These are phyloP conservation scores for Schrankia costaestrigalis DNA, from an alignment of 2,888 invertebrate genomes.

Conservation along the genomic window DNA sequence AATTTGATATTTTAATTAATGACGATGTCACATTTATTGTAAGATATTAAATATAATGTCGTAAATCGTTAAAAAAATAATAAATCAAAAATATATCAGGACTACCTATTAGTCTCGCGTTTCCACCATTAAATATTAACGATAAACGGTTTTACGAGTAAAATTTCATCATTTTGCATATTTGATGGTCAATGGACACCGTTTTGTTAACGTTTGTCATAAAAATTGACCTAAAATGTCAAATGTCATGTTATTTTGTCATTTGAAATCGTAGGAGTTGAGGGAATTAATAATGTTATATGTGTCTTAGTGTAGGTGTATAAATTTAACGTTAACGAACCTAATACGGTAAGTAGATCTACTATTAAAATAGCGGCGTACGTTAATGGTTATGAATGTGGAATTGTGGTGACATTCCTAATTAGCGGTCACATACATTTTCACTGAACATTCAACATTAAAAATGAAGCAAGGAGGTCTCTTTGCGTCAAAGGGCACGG, in stretches of 20 bases:
- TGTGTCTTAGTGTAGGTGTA: conserved; percentile 14
- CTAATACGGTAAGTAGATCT: too few relatives aligned
- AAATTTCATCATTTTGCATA: conserved; percentile 28
- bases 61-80: conserved; percentile 17
- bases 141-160: conserved; percentile 21
- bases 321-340: too few relatives aligned
- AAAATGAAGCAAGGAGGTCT: not conserved
- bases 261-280: conserved; percentile 22
- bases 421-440: too few relatives aligned
- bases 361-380: too few relatives aligned
- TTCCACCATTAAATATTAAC: conserved; percentile 31
- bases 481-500: too few relatives aligned
- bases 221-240: conserved; percentile 29
- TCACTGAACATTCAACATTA: conserved; percentile 3
- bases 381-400: too few relatives aligned
- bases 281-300: conserved; percentile 12
- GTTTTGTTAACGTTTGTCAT: conserved; percentile 24
- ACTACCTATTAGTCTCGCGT: conserved; percentile 24
- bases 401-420: too few relatives aligned
- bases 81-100: conserved; percentile 23
- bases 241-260: conserved; percentile 19
- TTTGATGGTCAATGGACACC: conserved; percentile 27
- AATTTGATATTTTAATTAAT: too few relatives aligned
- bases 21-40: too few relatives aligned
- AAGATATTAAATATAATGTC: conserved; percentile 1